Percentiles rank a stretch among this genome's conserved stretches.
Evolutionary conservation across 2,888 invertebrate genomes (phyloP).

Genomic region (Caenorhabditis sp.): DNA sequence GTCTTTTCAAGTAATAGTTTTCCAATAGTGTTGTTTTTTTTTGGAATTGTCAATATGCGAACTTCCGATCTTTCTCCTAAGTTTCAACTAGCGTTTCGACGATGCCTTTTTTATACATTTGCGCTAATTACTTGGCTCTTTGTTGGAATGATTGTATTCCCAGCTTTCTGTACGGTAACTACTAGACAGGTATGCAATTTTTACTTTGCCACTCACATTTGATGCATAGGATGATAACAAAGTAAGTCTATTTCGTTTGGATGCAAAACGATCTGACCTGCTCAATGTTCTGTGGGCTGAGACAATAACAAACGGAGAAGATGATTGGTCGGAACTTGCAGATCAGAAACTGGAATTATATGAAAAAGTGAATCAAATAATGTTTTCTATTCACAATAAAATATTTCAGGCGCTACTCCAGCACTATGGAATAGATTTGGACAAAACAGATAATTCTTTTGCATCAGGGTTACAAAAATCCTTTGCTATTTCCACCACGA

Average conservation of each 20-base stretch:
- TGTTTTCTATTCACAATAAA: no score
- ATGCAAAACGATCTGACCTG: constrained; percentile 78
- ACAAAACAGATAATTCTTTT: constrained; percentile 67
- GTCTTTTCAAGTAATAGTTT: constrained; percentile 14
- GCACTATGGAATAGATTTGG: constrained; percentile 52
- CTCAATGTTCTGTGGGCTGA: constrained; percentile 81
- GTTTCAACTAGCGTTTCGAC: constrained; percentile 77
- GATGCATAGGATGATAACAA: constrained; percentile 50
- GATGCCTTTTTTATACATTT: constrained; percentile 76
- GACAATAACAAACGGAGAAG: constrained; percentile 78
- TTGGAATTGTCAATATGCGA: no score
- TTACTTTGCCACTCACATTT: neutral
- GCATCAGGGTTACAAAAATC: constrained; percentile 73
- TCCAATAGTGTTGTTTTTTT: neutral
- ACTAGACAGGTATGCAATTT: constrained; percentile 45
- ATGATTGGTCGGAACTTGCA: constrained; percentile 80
- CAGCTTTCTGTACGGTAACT: constrained; percentile 48
- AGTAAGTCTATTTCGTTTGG: constrained; percentile 68
- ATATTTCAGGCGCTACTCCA: constrained; percentile 57
- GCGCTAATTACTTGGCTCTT: constrained; percentile 72
- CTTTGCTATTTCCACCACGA: constrained; percentile 77
- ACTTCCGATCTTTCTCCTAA: constrained; percentile 72
- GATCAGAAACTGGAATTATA: constrained; percentile 81
- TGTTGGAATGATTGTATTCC: constrained; percentile 74
- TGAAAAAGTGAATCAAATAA: constrained; percentile 75